These are phyloP conservation scores for Equus przewalskii DNA, from an alignment of 2,113 vertebrate species.

Conservation along the genomic window DNA sequence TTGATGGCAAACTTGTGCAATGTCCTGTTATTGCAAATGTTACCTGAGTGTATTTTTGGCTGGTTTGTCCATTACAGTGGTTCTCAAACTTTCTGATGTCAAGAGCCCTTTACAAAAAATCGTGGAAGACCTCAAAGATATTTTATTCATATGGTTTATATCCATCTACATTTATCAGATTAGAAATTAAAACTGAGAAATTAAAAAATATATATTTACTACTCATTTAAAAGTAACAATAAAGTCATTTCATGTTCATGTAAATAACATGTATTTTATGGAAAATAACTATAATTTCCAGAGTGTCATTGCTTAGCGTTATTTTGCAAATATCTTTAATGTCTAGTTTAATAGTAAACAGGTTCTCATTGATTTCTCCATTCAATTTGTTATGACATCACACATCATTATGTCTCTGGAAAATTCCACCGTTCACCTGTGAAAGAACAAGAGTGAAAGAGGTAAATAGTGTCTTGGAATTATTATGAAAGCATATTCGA, in stretches of 20 bases:
- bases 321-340: neutral
- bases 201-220: neutral
- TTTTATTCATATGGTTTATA: neutral
- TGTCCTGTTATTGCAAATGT: neutral
- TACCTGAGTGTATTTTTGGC: neutral
- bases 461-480: neutral
- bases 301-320: neutral
- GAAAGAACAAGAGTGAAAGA: neutral
- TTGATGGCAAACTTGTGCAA: neutral
- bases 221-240: neutral
- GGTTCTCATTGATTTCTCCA: neutral
- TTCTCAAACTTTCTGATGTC: neutral
- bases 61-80: neutral
- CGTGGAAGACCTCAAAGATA: neutral
- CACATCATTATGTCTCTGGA: neutral
- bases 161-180: neutral
- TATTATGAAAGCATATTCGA: neutral
- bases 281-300: constrained; percentile 10
- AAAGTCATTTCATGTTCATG: neutral
- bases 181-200: constrained; percentile 26
- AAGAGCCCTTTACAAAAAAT: neutral
- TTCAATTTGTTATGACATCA: neutral
- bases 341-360: neutral
- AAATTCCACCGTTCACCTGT: neutral
- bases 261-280: neutral